phyloP scores from a whole-genome alignment of 2,888 invertebrate species.

The Pogonocherus hispidulus region DNA sequence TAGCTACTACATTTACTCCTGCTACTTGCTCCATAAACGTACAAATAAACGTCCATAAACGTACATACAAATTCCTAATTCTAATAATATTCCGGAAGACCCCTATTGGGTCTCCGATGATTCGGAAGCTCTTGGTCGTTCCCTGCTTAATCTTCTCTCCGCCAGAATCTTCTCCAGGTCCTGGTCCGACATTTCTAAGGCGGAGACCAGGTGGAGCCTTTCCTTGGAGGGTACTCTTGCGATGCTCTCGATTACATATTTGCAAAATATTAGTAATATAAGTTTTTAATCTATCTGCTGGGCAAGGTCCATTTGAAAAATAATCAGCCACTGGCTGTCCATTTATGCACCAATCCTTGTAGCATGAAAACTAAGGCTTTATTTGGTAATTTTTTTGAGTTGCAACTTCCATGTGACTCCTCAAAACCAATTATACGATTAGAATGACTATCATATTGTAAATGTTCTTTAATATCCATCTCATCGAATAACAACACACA shows the following conservation, averaged over 20 bases:
- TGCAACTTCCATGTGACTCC: constrained; percentile 12
- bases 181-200: too few relatives aligned
- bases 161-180: too few relatives aligned
- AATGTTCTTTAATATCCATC: constrained; percentile 39
- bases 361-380: constrained; percentile 46
- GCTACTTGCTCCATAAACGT: constrained; percentile 16
- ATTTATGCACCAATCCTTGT: constrained; percentile 24
- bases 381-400: constrained; percentile 36
- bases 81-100: too few relatives aligned
- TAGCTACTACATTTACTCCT: constrained; percentile 28
- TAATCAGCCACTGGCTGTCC: constrained; percentile 51
- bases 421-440: constrained; percentile 40
- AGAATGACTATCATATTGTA: constrained; percentile 23
- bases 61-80: too few relatives aligned
- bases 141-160: too few relatives aligned
- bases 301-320: constrained; percentile 39
- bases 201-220: too few relatives aligned
- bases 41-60: too few relatives aligned
- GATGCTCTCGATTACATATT: too few relatives aligned
- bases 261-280: constrained; percentile 37
- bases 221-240: too few relatives aligned
- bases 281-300: constrained; percentile 8
- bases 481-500: constrained; percentile 34
- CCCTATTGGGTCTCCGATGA: too few relatives aligned
- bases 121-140: too few relatives aligned